A percentile compares a stretch with the other conserved stretches of the same genome.
Conservation (phyloP, 2,888 invertebrate species). For the Leptopterna dolabrata region DNA sequence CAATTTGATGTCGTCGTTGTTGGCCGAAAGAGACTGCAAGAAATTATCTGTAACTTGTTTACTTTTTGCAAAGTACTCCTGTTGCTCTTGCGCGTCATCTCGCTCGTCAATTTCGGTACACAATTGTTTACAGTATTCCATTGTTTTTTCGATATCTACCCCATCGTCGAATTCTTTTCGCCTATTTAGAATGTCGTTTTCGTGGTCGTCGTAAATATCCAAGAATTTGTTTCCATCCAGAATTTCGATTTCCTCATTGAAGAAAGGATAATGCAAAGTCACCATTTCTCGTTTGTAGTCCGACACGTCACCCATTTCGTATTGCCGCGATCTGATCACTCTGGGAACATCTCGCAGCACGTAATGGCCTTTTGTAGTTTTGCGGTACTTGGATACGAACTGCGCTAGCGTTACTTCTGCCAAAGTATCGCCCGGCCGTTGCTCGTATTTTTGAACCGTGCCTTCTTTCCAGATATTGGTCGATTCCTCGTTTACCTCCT, state of each 20-base stretch:
- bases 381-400: not conserved
- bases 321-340: not conserved
- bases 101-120: not conserved
- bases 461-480: constrained; percentile 66
- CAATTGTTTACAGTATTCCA: not conserved
- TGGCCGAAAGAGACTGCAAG: constrained; percentile 10
- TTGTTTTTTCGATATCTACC: not conserved
- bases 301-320: not conserved
- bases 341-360: not conserved
- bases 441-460: constrained; percentile 28
- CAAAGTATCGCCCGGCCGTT: not conserved
- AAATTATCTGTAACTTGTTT: not conserved
- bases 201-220: not conserved
- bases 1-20: constrained; percentile 28
- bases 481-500: constrained; percentile 61
- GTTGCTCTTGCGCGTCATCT: constrained; percentile 27
- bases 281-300: not conserved
- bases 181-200: not conserved
- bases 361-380: not conserved
- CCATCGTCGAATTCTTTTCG: not conserved
- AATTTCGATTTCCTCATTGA: constrained; percentile 6
- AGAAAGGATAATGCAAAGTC: not conserved
- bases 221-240: constrained; percentile 51
- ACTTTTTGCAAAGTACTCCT: not conserved
- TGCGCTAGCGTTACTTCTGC: not conserved